Percentiles rank a stretch among this genome's conserved stretches.
Conservation (phyloP, 2,113 vertebrate genomes). For the Zingel zingel region DNA sequence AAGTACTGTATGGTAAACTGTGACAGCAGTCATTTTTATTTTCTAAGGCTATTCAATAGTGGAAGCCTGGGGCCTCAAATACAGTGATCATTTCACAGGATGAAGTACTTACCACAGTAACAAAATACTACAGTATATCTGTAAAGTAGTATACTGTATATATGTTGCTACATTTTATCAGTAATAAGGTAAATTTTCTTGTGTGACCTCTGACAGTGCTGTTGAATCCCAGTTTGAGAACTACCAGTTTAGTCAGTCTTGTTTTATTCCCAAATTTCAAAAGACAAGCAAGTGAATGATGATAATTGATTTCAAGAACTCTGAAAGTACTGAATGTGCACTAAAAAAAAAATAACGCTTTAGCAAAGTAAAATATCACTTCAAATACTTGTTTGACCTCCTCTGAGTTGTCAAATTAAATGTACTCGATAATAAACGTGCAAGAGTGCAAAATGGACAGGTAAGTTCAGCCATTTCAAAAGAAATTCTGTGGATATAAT, state of each 20-base stretch:
- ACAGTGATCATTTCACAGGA: neutral
- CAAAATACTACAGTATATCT: neutral
- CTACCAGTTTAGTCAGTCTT: neutral
- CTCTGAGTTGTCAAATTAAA: slow-evolving; percentile 27
- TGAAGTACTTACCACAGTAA: neutral
- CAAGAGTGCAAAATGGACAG: slow-evolving; percentile 20
- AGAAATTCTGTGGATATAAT: slow-evolving; percentile 48
- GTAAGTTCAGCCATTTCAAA: slow-evolving; percentile 1
- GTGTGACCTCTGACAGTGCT: neutral
- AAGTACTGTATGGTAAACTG: too few relatives aligned
- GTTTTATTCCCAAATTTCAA: neutral
- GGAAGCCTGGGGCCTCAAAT: too few relatives aligned
- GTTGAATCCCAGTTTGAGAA: neutral
- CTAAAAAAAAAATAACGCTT: slow-evolving; percentile 25
- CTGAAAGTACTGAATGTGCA: slow-evolving; percentile 1
- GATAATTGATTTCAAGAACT: slow-evolving; percentile 17
- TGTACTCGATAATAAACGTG: slow-evolving; percentile 22
- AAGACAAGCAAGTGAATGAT: slow-evolving; percentile 6
- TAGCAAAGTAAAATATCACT: slow-evolving; percentile 21
- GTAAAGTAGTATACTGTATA: neutral
- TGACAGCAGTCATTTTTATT: neutral
- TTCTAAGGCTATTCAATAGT: neutral
- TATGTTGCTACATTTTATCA: neutral
- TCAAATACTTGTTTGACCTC: slow-evolving; percentile 59
- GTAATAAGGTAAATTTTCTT: neutral